These are phyloP conservation scores for Nomia melanderi DNA, from an alignment of 1,140 invertebrate species.

Conservation along the genomic window DNA sequence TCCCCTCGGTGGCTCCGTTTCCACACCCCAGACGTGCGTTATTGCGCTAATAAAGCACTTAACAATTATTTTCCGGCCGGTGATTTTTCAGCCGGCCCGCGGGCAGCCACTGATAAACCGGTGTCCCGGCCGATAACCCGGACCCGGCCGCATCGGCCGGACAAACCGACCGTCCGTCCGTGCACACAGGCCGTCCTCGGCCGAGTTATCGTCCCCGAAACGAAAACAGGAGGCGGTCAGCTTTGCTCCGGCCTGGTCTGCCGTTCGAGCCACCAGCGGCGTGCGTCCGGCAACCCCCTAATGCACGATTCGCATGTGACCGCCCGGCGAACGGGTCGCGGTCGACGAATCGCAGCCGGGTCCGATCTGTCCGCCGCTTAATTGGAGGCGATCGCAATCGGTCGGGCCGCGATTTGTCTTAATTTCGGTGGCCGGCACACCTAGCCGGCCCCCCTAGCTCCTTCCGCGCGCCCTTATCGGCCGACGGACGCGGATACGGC, in stretches of 20 bases:
- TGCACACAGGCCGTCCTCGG: background rate
- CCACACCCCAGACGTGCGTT: conserved; percentile 43
- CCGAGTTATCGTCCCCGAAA: conserved; percentile 59
- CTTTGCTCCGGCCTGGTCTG: too few species aligned
- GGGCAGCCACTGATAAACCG: conserved; percentile 54
- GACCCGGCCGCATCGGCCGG: conserved; percentile 1
- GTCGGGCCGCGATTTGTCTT: conserved; percentile 58
- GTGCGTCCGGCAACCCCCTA: conserved; percentile 36
- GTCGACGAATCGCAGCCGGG: conserved; percentile 46
- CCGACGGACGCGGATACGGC: background rate
- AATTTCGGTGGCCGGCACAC: conserved; percentile 57
- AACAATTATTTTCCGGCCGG: conserved; percentile 68
- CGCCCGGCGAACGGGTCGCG: conserved; percentile 8
- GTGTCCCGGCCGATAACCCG: conserved; percentile 55
- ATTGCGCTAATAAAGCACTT: conserved; percentile 67
- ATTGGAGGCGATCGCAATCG: conserved; percentile 67
- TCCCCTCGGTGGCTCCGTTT: conserved; percentile 49
- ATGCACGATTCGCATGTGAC: conserved; percentile 66
- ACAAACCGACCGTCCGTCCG: background rate
- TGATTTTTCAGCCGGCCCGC: conserved; percentile 61
- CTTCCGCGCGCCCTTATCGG: conserved; percentile 48
- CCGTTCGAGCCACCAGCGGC: conserved; percentile 25
- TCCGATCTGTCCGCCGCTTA: conserved; percentile 42
- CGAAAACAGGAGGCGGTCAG: conserved; percentile 39
- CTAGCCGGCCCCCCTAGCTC: background rate